These are phyloP conservation scores for Thaumatotibia leucotreta DNA, from an alignment of 1,140 invertebrate genomes.

Conservation along the genomic window DNA sequence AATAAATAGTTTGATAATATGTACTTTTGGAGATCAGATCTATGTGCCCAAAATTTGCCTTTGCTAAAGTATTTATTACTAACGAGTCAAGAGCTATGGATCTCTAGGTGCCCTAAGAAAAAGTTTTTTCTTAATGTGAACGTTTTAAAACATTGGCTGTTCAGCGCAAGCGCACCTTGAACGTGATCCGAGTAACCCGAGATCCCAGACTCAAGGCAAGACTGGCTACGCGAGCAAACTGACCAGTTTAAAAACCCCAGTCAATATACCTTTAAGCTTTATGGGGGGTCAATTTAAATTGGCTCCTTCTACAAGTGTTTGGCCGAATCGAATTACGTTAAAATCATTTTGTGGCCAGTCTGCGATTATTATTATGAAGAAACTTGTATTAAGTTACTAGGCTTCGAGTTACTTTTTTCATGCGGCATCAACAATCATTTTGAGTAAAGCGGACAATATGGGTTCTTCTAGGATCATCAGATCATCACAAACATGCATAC, in stretches of 20 bases:
- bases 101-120: no score
- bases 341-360: slow-evolving; percentile 69
- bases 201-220: slow-evolving; percentile 64
- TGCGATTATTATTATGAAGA: slow-evolving; percentile 66
- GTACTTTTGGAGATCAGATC: no score
- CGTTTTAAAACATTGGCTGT: slow-evolving; percentile 49
- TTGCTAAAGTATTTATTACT: no score
- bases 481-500: no score
- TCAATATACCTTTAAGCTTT: slow-evolving; percentile 24
- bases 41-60: no score
- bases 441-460: no score
- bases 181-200: slow-evolving; percentile 71
- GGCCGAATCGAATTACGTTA: slow-evolving; percentile 69
- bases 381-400: slow-evolving; percentile 50
- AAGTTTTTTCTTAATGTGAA: slow-evolving; percentile 17
- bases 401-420: no score
- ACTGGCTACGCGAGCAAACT: slow-evolving; percentile 42
- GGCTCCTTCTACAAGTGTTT: slow-evolving; percentile 58
- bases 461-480: no score
- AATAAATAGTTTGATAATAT: no score
- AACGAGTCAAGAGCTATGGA: no score
- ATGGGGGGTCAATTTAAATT: slow-evolving; percentile 37
- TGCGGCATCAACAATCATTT: no score
- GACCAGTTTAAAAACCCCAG: slow-evolving; percentile 43
- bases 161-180: slow-evolving; percentile 59